Percentiles rank a stretch among this genome's conserved stretches.
phyloP scores from a whole-genome alignment of 2,888 invertebrate species.

The Cynaeus angustus region DNA sequence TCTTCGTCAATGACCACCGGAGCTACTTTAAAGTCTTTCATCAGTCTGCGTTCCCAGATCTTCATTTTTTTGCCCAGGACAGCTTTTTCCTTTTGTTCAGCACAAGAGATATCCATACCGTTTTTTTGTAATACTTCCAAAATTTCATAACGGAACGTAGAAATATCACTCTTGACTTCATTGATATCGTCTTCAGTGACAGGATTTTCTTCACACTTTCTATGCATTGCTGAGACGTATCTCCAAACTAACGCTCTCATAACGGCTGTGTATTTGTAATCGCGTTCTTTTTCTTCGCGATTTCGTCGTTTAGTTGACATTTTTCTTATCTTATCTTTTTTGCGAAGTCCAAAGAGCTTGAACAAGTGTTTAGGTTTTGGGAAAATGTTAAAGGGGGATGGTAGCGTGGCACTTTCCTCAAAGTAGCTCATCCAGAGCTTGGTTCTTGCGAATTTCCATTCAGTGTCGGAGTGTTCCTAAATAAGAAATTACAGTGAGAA shows the following conservation, averaged over 20 bases:
- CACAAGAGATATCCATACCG: slow-evolving; percentile 88
- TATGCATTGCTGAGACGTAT: slow-evolving; percentile 91
- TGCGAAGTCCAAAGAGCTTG: slow-evolving; percentile 78
- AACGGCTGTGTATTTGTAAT: slow-evolving; percentile 84
- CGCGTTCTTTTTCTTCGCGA: slow-evolving; percentile 79
- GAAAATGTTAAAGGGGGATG: slow-evolving; percentile 94
- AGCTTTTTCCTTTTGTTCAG: slow-evolving; percentile 83
- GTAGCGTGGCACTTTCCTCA: slow-evolving; percentile 91
- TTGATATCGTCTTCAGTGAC: slow-evolving; percentile 96
- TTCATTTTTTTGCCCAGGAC: slow-evolving; percentile 85
- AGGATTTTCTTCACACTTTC: slow-evolving; percentile 86
- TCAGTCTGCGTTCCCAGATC: slow-evolving; percentile 89
- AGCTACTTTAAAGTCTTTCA: slow-evolving; percentile 92
- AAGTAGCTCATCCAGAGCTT: slow-evolving; percentile 97
- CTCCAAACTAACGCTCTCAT: slow-evolving; percentile 95
- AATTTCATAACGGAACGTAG: slow-evolving; percentile 92
- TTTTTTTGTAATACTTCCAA: slow-evolving; percentile 91
- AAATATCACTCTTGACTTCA: slow-evolving; percentile 95
- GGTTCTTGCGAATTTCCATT: slow-evolving; percentile 97
- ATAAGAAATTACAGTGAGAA: slow-evolving; percentile 26
- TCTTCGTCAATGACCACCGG: slow-evolving; percentile 80
- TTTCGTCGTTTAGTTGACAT: slow-evolving; percentile 76
- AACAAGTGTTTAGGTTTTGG: slow-evolving; percentile 89
- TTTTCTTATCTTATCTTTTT: slow-evolving; percentile 76
- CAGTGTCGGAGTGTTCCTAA: slow-evolving; percentile 93